Evolutionary conservation across 2,888 invertebrate genomes (phyloP), one percentile per base, ranked within the genome.

Genomic region (Epinotia demarniana): DNA sequence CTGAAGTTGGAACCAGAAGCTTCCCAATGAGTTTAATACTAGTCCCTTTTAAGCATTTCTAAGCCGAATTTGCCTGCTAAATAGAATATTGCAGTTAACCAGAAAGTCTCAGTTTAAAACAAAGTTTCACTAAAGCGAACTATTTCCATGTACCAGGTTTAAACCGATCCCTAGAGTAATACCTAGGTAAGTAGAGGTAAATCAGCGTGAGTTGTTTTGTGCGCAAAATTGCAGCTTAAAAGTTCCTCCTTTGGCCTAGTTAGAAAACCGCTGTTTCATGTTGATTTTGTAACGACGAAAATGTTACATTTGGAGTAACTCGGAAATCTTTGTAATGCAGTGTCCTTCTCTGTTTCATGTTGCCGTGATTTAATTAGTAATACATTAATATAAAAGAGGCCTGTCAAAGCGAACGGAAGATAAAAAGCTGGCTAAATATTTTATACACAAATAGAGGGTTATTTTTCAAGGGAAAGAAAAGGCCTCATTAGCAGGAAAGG

Each of bases 401-500:
- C 43, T 23, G 61, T 72, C 67, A 67, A 80, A 77, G 74, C 58
- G 69, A 77, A 76, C 74, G 72, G 76, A 78, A 78, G 73, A 72
- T 71, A 72, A 76, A 79, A 78, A 78, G 73, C 67, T 79, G 78
- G 78, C 79, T 77, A 77, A 80, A 80, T 82, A 82, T 81, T 83
- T 81, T 81, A 81, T 79, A 81, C 81, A 83, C 81, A 83, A 85
- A 86, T 86, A 86, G 84, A 84, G 83, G 83, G 84, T 68, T 72
- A 72, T 72, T 72, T 72, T 72, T 75, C 71, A 72, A 86, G 85
- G 83, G 86, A 89, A 89, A 92, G 91, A 90, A 91, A 90, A 89
- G 89, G 86, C 85, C 92, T 93, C 93, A 92, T 93, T 93, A 93
- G 91, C 86, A 91, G 89, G 90, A 87, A 89, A 88, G 92, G 92